These are phyloP conservation scores for Champsocephalus gunnari DNA, from an alignment of 2,797 vertebrate species.

Conservation along the genomic window DNA sequence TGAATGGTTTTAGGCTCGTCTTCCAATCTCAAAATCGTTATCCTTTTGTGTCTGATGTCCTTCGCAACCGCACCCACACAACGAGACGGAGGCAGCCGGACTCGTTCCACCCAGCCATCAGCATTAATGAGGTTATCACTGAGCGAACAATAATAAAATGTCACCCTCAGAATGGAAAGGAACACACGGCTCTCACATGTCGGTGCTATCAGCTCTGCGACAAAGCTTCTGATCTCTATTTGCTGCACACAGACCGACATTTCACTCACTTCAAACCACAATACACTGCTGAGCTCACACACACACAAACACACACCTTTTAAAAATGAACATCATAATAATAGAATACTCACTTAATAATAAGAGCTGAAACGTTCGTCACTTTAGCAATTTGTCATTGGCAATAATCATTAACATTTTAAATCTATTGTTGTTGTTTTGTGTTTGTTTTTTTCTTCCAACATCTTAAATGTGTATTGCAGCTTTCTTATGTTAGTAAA, in stretches of 20 bases:
- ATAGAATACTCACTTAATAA: neutral
- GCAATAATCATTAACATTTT: neutral
- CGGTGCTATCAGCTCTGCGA: constrained; percentile 3
- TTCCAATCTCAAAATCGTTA: constrained; percentile 19
- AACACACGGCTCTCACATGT: constrained; percentile 3
- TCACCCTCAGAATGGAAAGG: constrained; percentile 5
- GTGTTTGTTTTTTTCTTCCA: neutral
- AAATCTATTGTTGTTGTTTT: no score
- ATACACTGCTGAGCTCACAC: neutral
- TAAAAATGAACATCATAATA: neutral
- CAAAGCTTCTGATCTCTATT: constrained; percentile 26
- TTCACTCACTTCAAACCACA: neutral
- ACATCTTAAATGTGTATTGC: neutral
- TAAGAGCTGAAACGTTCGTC: neutral
- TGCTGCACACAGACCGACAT: neutral
- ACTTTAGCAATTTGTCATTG: neutral
- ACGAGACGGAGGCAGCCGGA: constrained; percentile 1
- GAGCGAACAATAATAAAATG: constrained; percentile 25
- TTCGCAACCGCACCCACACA: constrained; percentile 3
- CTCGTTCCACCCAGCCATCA: constrained; percentile 12
- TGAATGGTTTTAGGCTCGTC: neutral
- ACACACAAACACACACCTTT: neutral
- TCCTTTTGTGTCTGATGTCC: constrained; percentile 37
- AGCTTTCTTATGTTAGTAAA: neutral
- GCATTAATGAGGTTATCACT: constrained; percentile 41